phyloP scores from a whole-genome alignment of 2,797 vertebrate genomes.

The Spea hammondii region DNA sequence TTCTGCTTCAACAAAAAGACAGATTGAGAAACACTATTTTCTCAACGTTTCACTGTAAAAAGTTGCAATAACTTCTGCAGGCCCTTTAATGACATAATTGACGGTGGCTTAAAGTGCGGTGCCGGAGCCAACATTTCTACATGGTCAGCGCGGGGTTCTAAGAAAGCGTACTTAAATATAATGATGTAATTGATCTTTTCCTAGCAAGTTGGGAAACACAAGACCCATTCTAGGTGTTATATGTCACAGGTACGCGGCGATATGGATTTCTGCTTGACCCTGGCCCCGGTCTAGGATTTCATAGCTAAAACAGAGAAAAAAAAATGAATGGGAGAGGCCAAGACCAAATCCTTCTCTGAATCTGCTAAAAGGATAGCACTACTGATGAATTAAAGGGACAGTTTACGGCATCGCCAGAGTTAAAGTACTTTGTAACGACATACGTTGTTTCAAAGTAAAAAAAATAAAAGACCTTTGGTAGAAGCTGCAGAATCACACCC shows the following conservation, averaged over 20 bases:
- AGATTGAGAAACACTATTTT: slow-evolving; percentile 72
- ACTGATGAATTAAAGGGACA: no score
- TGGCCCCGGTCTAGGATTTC: no score
- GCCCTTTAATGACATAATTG: slow-evolving; percentile 70
- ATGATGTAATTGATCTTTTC: slow-evolving; percentile 44
- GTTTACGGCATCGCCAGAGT: no score
- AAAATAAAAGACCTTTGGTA: no score
- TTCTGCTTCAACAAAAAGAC: slow-evolving; percentile 74
- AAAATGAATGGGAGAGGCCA: no score
- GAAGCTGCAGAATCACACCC: no score
- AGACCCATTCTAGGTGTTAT: slow-evolving; percentile 1
- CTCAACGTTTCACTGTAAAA: slow-evolving; percentile 73
- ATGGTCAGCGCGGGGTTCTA: slow-evolving; percentile 51
- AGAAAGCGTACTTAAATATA: slow-evolving; percentile 14
- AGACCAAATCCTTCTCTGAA: no score
- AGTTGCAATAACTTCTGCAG: slow-evolving; percentile 75
- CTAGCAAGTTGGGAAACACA: slow-evolving; percentile 25
- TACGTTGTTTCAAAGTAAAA: no score
- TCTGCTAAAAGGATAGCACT: no score
- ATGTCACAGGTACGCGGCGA: not conserved
- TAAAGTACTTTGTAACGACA: no score
- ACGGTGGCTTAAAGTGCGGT: slow-evolving; percentile 61
- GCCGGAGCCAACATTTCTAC: slow-evolving; percentile 64
- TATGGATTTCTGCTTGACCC: not conserved
- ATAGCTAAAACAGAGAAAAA: no score